Percentiles rank a stretch among this genome's conserved stretches.
Conservation (phyloP, 2,888 invertebrate genomes). For the Deilephila porcellus region DNA sequence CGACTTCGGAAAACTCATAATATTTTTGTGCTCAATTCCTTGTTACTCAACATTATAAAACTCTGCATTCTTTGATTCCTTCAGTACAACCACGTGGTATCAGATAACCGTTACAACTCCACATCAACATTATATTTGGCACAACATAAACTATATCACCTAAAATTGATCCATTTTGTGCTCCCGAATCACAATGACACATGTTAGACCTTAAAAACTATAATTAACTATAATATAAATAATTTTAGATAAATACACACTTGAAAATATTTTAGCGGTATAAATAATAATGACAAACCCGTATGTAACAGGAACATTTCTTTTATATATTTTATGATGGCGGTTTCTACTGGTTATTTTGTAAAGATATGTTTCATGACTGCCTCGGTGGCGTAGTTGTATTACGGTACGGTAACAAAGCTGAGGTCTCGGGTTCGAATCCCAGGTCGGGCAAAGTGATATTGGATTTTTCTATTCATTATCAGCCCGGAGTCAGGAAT, state of each 20-base stretch:
- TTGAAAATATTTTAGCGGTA: constrained; percentile 51
- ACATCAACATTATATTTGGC: constrained; percentile 46
- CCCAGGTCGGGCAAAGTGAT: too few relatives aligned
- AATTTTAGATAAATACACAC: constrained; percentile 43
- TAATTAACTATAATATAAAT: constrained; percentile 27
- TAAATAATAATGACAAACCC: constrained; percentile 70
- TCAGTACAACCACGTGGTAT: not conserved
- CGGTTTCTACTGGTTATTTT: constrained; percentile 43
- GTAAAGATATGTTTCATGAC: not conserved
- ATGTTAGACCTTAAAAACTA: constrained; percentile 26
- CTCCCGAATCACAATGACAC: constrained; percentile 57
- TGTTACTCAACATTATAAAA: not conserved
- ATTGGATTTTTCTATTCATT: too few relatives aligned
- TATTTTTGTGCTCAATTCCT: not conserved
- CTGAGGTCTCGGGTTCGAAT: too few relatives aligned
- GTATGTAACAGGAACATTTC: constrained; percentile 67
- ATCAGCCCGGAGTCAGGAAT: too few relatives aligned
- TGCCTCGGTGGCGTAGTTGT: too few relatives aligned
- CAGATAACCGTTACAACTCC: not conserved
- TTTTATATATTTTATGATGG: constrained; percentile 40
- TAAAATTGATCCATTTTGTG: constrained; percentile 68
- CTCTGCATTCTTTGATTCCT: not conserved
- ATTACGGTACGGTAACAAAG: too few relatives aligned
- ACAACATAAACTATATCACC: constrained; percentile 52
- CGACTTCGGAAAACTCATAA: not conserved